Base-by-base conservation (phyloP, 1,140 invertebrate species). In the Venustaconcha ellipsiformis region DNA sequence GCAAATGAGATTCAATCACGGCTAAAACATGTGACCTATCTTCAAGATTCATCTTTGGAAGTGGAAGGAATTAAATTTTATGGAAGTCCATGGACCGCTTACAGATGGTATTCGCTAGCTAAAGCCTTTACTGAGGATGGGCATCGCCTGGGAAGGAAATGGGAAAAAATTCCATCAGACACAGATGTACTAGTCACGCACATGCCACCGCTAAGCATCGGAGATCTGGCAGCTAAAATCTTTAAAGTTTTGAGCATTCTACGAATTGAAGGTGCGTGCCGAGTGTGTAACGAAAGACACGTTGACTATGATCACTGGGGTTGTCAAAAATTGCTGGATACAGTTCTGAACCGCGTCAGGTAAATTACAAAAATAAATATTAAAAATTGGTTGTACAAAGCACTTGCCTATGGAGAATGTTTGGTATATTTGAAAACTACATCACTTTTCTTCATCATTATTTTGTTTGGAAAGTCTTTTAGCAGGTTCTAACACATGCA, bases 131-230 rank as follows among this genome's bases (percentile, higher is more conserved):
- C 69, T 2, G 66, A 70, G 57, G 8, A 55, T n/a, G 20, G 14
- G 18, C 18, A 20, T 48, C 12, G 37, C 13, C 56, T 76, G n/a
- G 30, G 30, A 12, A 63, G 60, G 3, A 14, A 70, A 13, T 76
- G 74, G 74, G 56, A 66, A 1, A 15, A 15, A 15, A 76, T 76
- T 48, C 74, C 74, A n/a, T 20, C 23, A 60, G 18, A 69, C 15
- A 76, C 74, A 37, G 74, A 76, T 26, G 60, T 76, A 57, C 64
- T 76, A 15, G 69, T 76, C 17, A 76, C 74, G 55, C 74, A 76
- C 59, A 57, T 76, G 57, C 74, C 74, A 30, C 74, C 74, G 37
- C n/a, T 65, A 58, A 62, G 74, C 13, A 60, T 76, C 14, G 14
- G 66, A 20, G 74, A 76, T 59, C 37, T 76, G 26, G 74, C 67